Conservation (phyloP, 2,888 invertebrate genomes). For the Drosophila peninsularis region DNA sequence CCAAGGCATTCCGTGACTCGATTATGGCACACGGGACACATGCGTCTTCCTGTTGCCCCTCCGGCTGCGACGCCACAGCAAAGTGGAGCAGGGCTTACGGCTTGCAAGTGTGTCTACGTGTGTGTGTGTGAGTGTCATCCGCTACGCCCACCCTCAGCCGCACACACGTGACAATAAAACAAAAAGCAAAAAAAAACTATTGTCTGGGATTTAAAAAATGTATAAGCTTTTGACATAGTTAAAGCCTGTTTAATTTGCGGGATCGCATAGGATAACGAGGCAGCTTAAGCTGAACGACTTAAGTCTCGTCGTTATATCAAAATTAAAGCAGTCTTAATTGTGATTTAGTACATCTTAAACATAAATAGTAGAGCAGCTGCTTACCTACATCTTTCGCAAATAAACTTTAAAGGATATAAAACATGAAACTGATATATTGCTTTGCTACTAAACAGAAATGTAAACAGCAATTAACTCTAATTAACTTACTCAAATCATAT, state of each 20-base stretch:
- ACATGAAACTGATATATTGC: neutral
- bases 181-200: conserved; percentile 23
- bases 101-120: neutral
- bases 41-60: conserved; percentile 37
- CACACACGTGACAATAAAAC: conserved; percentile 42
- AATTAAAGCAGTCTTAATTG: neutral
- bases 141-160: neutral
- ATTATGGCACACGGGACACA: conserved; percentile 53
- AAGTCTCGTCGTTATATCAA: neutral
- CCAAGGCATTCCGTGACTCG: conserved; percentile 66
- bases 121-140: neutral
- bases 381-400: neutral
- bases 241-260: conserved; percentile 16
- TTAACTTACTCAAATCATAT: conserved; percentile 1
- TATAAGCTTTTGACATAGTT: conserved; percentile 40
- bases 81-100: conserved; percentile 11
- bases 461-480: conserved; percentile 2
- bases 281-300: conserved; percentile 2
- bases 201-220: conserved; percentile 57
- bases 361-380: neutral
- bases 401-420: too few relatives aligned
- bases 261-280: neutral
- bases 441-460: neutral
- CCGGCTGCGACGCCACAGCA: conserved; percentile 17
- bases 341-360: too few relatives aligned